Percentiles rank a stretch among this genome's conserved stretches.
These are phyloP conservation scores for Mythimna pallens DNA, from an alignment of 2,888 invertebrate species.

Conservation along the genomic window DNA sequence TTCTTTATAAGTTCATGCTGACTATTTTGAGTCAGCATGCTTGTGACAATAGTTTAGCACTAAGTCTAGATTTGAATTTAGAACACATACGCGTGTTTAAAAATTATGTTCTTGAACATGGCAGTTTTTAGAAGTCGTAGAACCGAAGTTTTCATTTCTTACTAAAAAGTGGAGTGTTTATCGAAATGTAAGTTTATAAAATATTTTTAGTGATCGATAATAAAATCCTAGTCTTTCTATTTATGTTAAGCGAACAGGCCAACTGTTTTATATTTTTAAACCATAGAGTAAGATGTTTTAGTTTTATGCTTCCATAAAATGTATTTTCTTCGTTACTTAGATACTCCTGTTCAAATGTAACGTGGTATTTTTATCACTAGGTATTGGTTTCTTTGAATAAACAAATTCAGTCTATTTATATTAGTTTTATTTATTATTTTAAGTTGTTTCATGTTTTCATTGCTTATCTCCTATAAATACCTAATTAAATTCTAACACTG, in stretches of 20 bases:
- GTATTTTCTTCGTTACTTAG: constrained; percentile 28
- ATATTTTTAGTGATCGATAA: constrained; percentile 34
- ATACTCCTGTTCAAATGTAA: constrained; percentile 30
- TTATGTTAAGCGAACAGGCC: constrained; percentile 39
- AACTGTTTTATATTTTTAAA: constrained; percentile 43
- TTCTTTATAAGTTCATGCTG: constrained; percentile 2
- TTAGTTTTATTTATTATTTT: constrained; percentile 43
- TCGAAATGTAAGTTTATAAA: constrained; percentile 8
- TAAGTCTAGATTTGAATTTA: not conserved
- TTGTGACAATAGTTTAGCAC: not conserved
- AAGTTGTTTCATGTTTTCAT: constrained; percentile 24
- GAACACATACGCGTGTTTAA: not conserved
- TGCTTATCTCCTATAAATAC: constrained; percentile 1
- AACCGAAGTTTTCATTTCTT: not conserved
- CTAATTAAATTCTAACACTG: constrained; percentile 14
- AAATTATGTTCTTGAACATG: not conserved
- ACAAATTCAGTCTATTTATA: constrained; percentile 29
- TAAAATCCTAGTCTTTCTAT: constrained; percentile 63
- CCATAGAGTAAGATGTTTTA: constrained; percentile 50
- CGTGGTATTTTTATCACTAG: constrained; percentile 39
- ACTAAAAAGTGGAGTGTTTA: constrained; percentile 9
- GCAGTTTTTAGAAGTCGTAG: not conserved
- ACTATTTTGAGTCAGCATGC: not conserved
- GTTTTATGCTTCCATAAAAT: constrained; percentile 57
- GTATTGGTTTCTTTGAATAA: constrained; percentile 44